phyloP scores from a whole-genome alignment of 2,113 vertebrate species.

The Hippopotamus amphibius region DNA sequence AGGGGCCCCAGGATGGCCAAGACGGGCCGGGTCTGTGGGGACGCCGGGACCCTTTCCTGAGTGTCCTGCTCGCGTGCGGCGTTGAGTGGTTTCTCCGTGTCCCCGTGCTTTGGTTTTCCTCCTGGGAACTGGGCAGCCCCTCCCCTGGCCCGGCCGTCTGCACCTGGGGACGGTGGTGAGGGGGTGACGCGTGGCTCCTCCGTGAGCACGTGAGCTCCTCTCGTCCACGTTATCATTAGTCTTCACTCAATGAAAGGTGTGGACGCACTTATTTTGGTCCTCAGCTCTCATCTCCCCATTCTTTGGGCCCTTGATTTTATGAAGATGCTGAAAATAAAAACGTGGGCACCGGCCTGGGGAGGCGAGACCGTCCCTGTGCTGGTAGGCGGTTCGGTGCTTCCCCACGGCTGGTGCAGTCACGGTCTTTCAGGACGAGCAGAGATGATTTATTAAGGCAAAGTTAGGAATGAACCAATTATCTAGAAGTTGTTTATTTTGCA shows the following conservation, averaged over 20 bases:
- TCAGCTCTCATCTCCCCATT: rapidly evolving
- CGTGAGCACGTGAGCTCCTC: not conserved
- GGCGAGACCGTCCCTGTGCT: rapidly evolving
- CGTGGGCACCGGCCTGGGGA: rapidly evolving
- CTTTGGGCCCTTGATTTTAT: not conserved
- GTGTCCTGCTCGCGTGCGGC: rapidly evolving
- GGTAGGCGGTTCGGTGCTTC: rapidly evolving
- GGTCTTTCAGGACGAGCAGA: not conserved
- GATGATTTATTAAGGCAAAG: not conserved
- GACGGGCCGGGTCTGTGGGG: rapidly evolving
- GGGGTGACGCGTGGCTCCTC: not conserved
- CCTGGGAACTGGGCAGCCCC: rapidly evolving
- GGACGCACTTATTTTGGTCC: not conserved
- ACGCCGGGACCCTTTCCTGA: rapidly evolving
- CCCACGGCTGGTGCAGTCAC: not conserved
- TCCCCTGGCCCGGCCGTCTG: rapidly evolving
- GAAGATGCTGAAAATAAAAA: not conserved
- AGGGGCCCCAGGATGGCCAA: rapidly evolving
- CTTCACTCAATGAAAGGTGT: no score
- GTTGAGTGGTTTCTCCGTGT: rapidly evolving
- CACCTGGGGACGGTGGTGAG: not conserved
- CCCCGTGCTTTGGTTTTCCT: not conserved
- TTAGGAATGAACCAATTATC: rapidly evolving
- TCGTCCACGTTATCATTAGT: rapidly evolving
- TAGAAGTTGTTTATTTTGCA: no score